Conservation (phyloP, 2,113 vertebrate species). For the Abramis brama region DNA sequence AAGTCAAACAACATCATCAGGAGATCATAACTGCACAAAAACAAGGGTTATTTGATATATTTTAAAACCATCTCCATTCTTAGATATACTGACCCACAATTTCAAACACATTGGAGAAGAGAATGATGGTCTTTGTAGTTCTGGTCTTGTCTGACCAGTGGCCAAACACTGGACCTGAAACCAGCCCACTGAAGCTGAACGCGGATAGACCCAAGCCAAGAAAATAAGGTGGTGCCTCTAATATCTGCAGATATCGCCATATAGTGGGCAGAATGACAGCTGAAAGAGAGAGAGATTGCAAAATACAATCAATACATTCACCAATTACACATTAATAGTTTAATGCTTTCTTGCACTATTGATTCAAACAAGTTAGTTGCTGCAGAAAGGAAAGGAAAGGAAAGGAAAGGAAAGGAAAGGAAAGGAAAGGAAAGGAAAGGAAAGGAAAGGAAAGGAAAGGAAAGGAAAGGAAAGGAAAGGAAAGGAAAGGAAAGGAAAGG, state of each 20-base stretch:
- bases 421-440: neutral
- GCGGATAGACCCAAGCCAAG: slow-evolving; percentile 82
- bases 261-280: slow-evolving; percentile 85
- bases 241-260: slow-evolving; percentile 82
- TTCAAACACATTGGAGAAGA: slow-evolving; percentile 83
- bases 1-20: neutral
- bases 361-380: slow-evolving; percentile 1
- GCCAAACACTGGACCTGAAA: slow-evolving; percentile 80
- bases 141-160: slow-evolving; percentile 78
- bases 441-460: no score
- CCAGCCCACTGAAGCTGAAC: slow-evolving; percentile 80
- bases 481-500: neutral
- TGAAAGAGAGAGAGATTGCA: slow-evolving; percentile 49
- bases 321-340: neutral
- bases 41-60: neutral
- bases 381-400: slow-evolving; percentile 23
- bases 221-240: slow-evolving; percentile 82
- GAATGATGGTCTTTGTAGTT: slow-evolving; percentile 78
- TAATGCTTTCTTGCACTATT: neutral
- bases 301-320: slow-evolving; percentile 7
- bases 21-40: neutral
- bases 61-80: neutral
- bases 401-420: slow-evolving; percentile 9
- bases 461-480: no score
- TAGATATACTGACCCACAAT: slow-evolving; percentile 74